These are phyloP conservation scores for Chaetura pelagica DNA, from an alignment of 2,113 vertebrate species.

Conservation along the genomic window DNA sequence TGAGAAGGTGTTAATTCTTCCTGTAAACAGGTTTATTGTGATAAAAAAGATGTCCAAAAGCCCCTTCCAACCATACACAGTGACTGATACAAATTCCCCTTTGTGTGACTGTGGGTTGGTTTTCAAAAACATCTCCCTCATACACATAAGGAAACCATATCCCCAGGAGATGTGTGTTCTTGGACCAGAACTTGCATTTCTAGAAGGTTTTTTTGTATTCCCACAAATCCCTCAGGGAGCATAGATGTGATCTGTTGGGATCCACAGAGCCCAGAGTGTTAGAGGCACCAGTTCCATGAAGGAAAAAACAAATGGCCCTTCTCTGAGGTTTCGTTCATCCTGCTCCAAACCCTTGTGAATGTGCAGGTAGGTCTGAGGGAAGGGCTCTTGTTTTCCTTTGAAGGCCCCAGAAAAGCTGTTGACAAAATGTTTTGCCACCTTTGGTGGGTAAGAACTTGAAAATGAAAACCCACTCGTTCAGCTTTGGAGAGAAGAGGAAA, in stretches of 20 bases:
- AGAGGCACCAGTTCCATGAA: background rate
- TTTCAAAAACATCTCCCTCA: background rate
- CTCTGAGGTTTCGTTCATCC: slow-evolving; percentile 58
- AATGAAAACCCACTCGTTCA: background rate
- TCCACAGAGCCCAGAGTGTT: background rate
- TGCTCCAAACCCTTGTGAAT: background rate
- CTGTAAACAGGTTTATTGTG: slow-evolving; percentile 14
- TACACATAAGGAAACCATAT: background rate
- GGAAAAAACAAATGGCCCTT: background rate
- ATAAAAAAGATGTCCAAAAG: slow-evolving; percentile 12
- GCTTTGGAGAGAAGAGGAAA: background rate
- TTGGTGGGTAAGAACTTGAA: background rate
- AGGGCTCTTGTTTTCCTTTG: background rate
- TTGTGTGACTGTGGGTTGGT: background rate
- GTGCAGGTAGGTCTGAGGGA: background rate
- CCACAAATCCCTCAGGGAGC: slow-evolving; percentile 28
- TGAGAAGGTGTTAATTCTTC: slow-evolving; percentile 40
- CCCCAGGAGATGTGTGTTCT: background rate
- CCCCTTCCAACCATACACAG: background rate
- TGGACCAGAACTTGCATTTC: background rate
- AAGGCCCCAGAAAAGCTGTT: background rate
- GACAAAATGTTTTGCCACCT: background rate
- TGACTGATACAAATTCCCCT: background rate
- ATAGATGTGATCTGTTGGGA: slow-evolving; percentile 8
- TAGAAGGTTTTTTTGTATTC: background rate